Evolutionary conservation across 1,140 invertebrate genomes (phyloP), one percentile per base, ranked within the genome.

Genomic region (Frieseomelitta varia): DNA sequence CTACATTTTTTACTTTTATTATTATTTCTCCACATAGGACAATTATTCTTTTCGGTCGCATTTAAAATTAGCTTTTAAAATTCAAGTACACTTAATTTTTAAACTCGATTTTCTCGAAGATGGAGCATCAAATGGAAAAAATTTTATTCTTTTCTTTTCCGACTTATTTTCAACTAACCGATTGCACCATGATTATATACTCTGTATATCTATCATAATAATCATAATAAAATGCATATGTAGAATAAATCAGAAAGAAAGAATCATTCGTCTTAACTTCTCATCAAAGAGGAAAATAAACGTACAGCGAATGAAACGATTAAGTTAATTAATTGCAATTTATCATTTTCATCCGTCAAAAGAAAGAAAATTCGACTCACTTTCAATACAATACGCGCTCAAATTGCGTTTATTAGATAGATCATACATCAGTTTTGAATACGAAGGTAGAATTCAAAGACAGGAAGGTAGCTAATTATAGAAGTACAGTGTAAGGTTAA

Each of bases 391-490:
- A 51, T 61, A 19, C 47, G 15, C 8, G 24, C 72, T 19, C 24
- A 63, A 63, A 77, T 47, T 63, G 68, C n/a, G 68, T n/a, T n/a
- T 27, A 24, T 78, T 83, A 53, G 55, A n/a, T 53, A 11, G 4
- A 15, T 47, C 15, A 30, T 19, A 39, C 55, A 78, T 68, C 78
- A 47, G 58, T 83, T 78, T 83, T 78, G 74, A 67, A 69, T 19
- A 24, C 55, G 68, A 75, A 55, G 73, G 21, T 30, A 75, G 30
- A 12, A 68, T 19, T 19, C 65, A 67, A 83, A 83, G 74, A 56
- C 65, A 69, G 63, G 65, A 83, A 78, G 63, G 39, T 34, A 65
- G 34, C 81, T 83, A 83, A 83, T 83, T 83, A 78, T 83, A 78
- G 81, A 58, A 69, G 81, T 78, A 47, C 53, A 78, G 55, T 69